Evolutionary conservation across 53 echinoderm and acorn worm genomes (phyloP), one percentile per base, ranked within the genome.

Genomic region (Actinopyga echinites): DNA sequence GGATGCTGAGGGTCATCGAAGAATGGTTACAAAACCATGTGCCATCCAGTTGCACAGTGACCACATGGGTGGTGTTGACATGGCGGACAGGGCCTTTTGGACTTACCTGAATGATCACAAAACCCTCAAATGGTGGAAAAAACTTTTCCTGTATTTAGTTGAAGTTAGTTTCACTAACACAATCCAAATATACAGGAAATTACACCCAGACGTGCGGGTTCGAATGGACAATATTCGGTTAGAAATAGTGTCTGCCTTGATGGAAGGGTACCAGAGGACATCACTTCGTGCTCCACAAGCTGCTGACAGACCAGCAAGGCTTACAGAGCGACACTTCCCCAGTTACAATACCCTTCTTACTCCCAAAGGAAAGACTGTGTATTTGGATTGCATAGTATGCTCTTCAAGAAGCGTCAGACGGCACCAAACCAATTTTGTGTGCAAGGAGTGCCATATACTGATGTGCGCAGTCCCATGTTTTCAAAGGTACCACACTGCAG

Each of bases 381-480:
- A 83, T 65, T 65, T 65, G 30, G 66, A 83, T 65, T 83, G 83
- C 30, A 54, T 65, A 25, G 83, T 83, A 3, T 83, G 83, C 83
- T 83, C 83, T n/a, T 43, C 25, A 33, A 83, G 65, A 65, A 43
- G 44, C 66, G 52, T 24, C 30, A 44, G 52, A 24, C 15, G 83
- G 31, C 43, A 40, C 55, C 64, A 64, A 25, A 83, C 83, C 24
- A 64, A 64, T 30, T 83, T 64, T 43, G 64, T 54, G 12, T 83
- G 83, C 43, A 65, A 83, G 32, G 40, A 37, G 4, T 83, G 83
- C 43, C 1, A 83, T 22, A 43, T 83, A 37, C 65, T 66, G 10
- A 83, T 83, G 83, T 68, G 66, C 13, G 22, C 53, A 30, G 53
- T 49, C 1, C 83, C 83, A 8, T 83, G 83, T 45, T 83, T 65